A percentile compares a stretch with the other conserved stretches of the same genome.
phyloP scores from a whole-genome alignment of 2,113 vertebrate species.

The Nannospalax galili region DNA sequence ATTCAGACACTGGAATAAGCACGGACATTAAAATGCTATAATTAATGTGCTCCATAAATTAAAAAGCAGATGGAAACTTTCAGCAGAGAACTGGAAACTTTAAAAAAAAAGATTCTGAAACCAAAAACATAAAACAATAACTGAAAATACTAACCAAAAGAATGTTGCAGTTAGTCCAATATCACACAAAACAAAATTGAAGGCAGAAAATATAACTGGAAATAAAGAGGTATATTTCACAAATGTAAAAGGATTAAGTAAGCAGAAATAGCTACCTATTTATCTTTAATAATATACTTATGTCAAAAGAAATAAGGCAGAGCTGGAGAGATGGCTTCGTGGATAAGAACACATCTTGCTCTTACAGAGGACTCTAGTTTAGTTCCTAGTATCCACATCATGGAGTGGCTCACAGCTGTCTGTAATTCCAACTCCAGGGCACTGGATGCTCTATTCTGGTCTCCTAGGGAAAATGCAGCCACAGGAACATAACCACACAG shows the following conservation, averaged over 20 bases:
- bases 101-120: constrained; percentile 2
- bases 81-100: not conserved
- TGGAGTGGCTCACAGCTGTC: not conserved
- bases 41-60: not conserved
- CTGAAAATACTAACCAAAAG: constrained; percentile 12
- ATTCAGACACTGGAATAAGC: constrained; percentile 1
- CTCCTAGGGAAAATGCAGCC: not conserved
- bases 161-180: not conserved
- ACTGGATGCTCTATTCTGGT: not conserved
- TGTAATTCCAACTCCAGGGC: not conserved
- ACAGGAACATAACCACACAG: not conserved
- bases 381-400: not conserved
- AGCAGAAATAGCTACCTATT: not conserved
- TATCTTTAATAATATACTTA: not conserved
- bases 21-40: not conserved
- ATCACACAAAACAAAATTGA: not conserved
- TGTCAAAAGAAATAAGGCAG: not conserved
- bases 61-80: not conserved
- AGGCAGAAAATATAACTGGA: not conserved
- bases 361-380: not conserved
- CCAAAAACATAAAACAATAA: not conserved
- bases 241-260: not conserved
- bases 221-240: not conserved
- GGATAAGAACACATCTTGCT: not conserved
- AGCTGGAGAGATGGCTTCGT: not conserved